Evolutionary conservation across 2,888 invertebrate genomes (phyloP).

Genomic region (Drosophila siamana): DNA sequence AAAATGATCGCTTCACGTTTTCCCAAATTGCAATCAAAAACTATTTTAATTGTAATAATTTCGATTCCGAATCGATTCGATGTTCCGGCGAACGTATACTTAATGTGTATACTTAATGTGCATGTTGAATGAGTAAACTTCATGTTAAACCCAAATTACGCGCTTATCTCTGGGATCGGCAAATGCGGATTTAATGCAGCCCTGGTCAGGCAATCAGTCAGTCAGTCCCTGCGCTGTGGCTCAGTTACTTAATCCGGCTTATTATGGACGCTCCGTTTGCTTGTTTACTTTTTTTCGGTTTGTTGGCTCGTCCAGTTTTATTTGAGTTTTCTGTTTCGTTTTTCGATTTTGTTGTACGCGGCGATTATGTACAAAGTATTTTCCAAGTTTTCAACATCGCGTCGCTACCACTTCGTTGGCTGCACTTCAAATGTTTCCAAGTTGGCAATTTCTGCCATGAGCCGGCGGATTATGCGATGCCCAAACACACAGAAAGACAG

Average conservation of each 20-base stretch:
- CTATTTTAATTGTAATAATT: neutral
- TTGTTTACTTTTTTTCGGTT: constrained; percentile 27
- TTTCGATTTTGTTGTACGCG: constrained; percentile 16
- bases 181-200: constrained; percentile 8
- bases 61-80: too few relatives aligned
- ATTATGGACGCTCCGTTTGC: constrained; percentile 73
- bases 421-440: constrained; percentile 69
- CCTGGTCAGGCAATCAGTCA: constrained; percentile 38
- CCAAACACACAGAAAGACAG: neutral
- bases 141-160: neutral
- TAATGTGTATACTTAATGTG: neutral
- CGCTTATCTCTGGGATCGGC: neutral
- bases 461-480: constrained; percentile 22
- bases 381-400: constrained; percentile 42
- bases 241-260: constrained; percentile 74
- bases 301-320: constrained; percentile 9
- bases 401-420: constrained; percentile 45
- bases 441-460: constrained; percentile 45
- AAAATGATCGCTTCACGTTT: neutral
- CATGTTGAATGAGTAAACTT: neutral
- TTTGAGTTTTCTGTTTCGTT: constrained; percentile 20
- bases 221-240: constrained; percentile 39
- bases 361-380: constrained; percentile 42
- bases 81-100: too few relatives aligned
- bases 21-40: neutral